Evolutionary conservation across 2,888 invertebrate species (phyloP).

Genomic region (Willowsia nigromaculata): DNA sequence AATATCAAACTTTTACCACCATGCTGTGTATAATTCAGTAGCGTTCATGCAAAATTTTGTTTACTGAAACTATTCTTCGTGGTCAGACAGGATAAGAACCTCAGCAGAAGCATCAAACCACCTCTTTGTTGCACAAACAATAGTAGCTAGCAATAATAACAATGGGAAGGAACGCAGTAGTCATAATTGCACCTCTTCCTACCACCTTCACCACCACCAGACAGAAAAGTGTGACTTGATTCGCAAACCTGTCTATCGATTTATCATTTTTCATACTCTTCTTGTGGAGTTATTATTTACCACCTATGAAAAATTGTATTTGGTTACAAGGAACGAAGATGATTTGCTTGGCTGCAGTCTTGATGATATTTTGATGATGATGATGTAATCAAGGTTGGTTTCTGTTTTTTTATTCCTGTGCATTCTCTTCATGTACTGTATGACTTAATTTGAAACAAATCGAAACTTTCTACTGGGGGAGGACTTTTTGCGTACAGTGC

Average conservation of each 20-base stretch:
- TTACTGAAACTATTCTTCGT: too few relatives aligned
- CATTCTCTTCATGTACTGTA: not conserved
- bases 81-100: not conserved
- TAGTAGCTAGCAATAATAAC: not conserved
- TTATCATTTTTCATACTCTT: not conserved
- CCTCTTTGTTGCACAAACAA: not conserved
- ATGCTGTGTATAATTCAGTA: too few relatives aligned
- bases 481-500: not conserved
- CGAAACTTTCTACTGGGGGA: conserved; percentile 42
- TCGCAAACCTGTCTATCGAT: conserved; percentile 36
- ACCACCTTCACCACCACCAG: not conserved
- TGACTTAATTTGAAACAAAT: conserved; percentile 15
- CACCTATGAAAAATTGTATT: not conserved
- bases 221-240: conserved; percentile 55
- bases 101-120: not conserved
- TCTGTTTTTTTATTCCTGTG: not conserved
- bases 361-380: conserved; percentile 51
- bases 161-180: conserved; percentile 10
- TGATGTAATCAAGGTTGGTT: conserved; percentile 60
- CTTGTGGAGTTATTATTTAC: too few relatives aligned
- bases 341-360: conserved; percentile 43
- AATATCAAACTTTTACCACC: too few relatives aligned
- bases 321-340: conserved; percentile 20
- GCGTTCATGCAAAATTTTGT: too few relatives aligned
- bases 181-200: not conserved